Base-by-base conservation (phyloP, 92 coral and sea anemone species). In the Bergia sp. region DNA sequence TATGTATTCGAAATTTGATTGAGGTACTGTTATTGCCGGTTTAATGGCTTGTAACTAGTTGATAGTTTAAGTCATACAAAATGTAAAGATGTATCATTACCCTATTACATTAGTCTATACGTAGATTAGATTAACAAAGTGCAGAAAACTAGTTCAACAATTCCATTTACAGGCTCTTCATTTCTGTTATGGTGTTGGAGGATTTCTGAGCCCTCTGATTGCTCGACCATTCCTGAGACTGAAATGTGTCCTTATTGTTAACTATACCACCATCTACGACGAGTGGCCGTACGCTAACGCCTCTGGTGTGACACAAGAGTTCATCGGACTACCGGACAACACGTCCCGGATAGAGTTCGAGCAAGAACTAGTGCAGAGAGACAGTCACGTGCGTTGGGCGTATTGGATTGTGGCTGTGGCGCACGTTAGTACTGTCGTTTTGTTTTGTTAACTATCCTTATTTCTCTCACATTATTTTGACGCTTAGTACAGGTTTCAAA, bases 241-340 rank as follows among this genome's bases (percentile, higher is more conserved):
- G 15, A 90, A 93, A 38, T 95, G 98, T 72, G 98, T 92, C n/a
- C 79, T 94, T 57, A 92, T 93, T 15, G 92, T 95, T 8, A 95
- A 95, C 85, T 95, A 95, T 86, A 95, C 98, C 20, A 95, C 98
- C 11, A 94, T 95, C 44, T 90, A 93, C 36, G 98, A 95, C 79
- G 96, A 95, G 79, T 95, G 98, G 98, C 98, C 98, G 18, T 95
- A 95, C 82, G 98, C 98, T 0, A 95, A 95, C 80, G 89, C 95
- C 36, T 89, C 96, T 1, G 81, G 88, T 12, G 91, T 94, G 43
- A 57, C 91, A 0, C 74, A 47, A 4, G 87, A 71, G n/a, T 84
- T 84, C 45, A n/a, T 84, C 20, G 87, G 87, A 23, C 76, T 84
- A 36, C 87, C 87, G 21, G 98, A 95, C 44, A 95, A 95, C 83